Percentiles rank a stretch among this genome's conserved stretches.
phyloP scores from a whole-genome alignment of 2,888 invertebrate species.

The Sericinus montela region DNA sequence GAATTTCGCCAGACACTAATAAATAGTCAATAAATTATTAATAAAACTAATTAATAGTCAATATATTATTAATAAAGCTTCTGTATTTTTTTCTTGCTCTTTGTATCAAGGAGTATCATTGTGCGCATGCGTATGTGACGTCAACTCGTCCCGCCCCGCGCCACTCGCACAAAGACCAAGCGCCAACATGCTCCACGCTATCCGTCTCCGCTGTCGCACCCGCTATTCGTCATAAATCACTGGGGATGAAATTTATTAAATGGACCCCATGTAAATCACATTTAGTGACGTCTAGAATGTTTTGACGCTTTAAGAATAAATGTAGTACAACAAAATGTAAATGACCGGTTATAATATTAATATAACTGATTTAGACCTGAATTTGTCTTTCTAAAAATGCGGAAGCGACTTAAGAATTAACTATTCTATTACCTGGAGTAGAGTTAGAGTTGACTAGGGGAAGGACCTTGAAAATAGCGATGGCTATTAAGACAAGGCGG shows the following conservation, averaged over 20 bases:
- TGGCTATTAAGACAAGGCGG: too few species aligned
- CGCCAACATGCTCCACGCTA: slow-evolving; percentile 28
- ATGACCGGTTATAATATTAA: too few species aligned
- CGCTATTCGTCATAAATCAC: slow-evolving; percentile 37
- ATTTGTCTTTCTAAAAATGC: too few species aligned
- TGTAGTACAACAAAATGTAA: not conserved
- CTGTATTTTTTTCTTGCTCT: slow-evolving; percentile 43
- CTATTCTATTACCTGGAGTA: too few species aligned
- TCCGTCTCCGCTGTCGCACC: slow-evolving; percentile 32
- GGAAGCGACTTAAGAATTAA: too few species aligned
- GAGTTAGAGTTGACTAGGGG: too few species aligned
- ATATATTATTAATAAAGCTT: slow-evolving; percentile 21
- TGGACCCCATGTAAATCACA: slow-evolving; percentile 24
- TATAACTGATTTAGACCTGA: too few species aligned
- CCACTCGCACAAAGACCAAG: slow-evolving; percentile 28
- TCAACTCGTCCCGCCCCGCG: slow-evolving; percentile 51
- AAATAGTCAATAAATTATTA: not conserved
- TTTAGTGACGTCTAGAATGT: slow-evolving; percentile 10
- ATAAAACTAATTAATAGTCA: not conserved
- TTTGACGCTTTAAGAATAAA: not conserved
- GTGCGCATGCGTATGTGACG: slow-evolving; percentile 70
- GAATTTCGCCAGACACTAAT: too few species aligned
- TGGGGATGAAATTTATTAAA: slow-evolving; percentile 31
- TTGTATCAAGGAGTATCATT: slow-evolving; percentile 45
- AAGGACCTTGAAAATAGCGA: too few species aligned